Base-by-base conservation (phyloP, 2,888 invertebrate genomes). In the Agapetus fuscipes region DNA sequence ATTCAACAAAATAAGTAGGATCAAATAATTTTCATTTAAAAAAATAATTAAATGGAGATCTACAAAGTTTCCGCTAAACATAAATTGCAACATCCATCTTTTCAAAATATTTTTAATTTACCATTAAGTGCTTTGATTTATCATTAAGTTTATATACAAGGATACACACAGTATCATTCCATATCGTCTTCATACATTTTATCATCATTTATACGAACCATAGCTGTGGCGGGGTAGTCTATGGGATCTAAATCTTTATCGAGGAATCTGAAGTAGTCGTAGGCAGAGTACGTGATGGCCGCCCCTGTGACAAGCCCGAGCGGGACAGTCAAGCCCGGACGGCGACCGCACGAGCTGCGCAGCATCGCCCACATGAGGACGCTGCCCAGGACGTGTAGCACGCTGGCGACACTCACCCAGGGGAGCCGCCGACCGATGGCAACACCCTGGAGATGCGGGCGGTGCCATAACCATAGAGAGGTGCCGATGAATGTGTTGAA, bases 381-480 rank as follows among this genome's bases (percentile, higher is more conserved):
- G 0, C 91, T 90, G 10, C 94, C 93, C 56, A 94, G 78, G 48
- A 88, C 88, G 71, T 93, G 85, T 14, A 93, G 71, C 7, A 85
- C 71, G 30, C 88, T 80, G 35, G 86, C 85, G 42, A 83, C 54
- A 46, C 76, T 86, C 70, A 80, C 84, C 69, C 80, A 88, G 17
- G 75, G 66, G 49, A 78, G 71, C 41, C 76, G 74, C 48, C 73
- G 72, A 41, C 72, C 69, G 17, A 71, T 73, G 7, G 76, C 59
- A 6, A 83, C 73, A n/a, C 66, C 65, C 40, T 74, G 71, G 59
- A 91, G 67, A 57, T 90, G 88, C 29, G 82, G 80, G 46, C 88
- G 72, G 34, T 79, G 80, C 62, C 84, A 89, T 14, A 93, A 66
- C 69, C 88, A 93, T 33, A 89, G 66, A 3, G 87, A 85, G 14